Evolutionary conservation across 92 coral and sea anemone species (phyloP), one percentile per base, ranked within the genome.

Genomic region (Umimayanthus chanpuru): DNA sequence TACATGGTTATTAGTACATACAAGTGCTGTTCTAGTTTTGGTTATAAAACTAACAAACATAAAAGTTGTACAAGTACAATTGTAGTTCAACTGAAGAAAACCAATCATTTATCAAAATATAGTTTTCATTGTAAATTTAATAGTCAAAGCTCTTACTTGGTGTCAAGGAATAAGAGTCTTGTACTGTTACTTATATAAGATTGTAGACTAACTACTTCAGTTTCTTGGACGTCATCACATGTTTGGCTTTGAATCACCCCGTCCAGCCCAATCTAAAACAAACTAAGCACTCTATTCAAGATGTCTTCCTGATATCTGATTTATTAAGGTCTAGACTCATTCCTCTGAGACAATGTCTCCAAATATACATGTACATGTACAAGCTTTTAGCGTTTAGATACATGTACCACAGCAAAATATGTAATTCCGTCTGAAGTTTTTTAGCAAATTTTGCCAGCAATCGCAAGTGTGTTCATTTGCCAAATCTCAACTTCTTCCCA

Each of bases 401-500:
- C 44, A 18, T 39, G 58, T 16, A 75, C 41, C 79, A 11, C 9
- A 16, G 79, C 41, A 39, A 38, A 15, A 18, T 21, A 39, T 75
- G 20, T 18, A 36, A 18, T 75, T 39, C 50, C 18, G 79, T 39
- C 39, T 50, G 79, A 39, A 20, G 30, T 9, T 75, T 18, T 43
- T 21, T 7, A 75, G 49, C 28, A 75, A 38, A 20, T 39, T 39
- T 75, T 75, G 77, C 23, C 77, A 8, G 76, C 21, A 61, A 21
- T 61, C 26, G 21, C 68, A 71, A 73, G 23, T 73, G 77, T 73
- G 77, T 14, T 73, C 10, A 18, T 40, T 53, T 36, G 50, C 38
- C 28, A 15, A 30, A 49, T 25, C 49, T 67, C 77, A 95, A 79
- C 94, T 93, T 85, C 94, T 90, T 85, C 98, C 92, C 70, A 97